Evolutionary conservation across 1,140 invertebrate genomes (phyloP).

Genomic region (Ceratosolen fusciceps): DNA sequence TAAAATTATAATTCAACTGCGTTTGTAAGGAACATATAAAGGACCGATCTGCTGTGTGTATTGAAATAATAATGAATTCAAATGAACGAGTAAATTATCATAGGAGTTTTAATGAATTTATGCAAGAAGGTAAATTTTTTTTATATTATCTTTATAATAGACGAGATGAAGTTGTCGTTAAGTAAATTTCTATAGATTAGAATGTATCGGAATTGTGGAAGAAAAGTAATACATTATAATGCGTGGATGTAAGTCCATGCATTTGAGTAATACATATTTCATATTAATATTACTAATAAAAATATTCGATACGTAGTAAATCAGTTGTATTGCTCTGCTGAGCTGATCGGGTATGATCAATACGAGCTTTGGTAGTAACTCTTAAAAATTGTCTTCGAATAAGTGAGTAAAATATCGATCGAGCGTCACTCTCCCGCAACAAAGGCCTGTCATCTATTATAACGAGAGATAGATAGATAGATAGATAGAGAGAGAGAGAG

Average conservation of each 20-base stretch:
- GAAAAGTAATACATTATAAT: neutral
- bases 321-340: too few species aligned
- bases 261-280: too few species aligned
- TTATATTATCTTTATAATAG: neutral
- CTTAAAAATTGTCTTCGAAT: neutral
- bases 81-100: too few species aligned
- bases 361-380: neutral
- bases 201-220: neutral
- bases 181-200: neutral
- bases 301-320: too few species aligned
- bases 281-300: too few species aligned
- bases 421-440: neutral
- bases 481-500: neutral
- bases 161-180: too few species aligned
- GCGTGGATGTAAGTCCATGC: neutral
- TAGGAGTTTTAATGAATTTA: too few species aligned
- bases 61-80: too few species aligned
- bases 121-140: neutral
- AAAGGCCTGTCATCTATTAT: neutral
- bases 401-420: neutral
- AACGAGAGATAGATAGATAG: neutral
- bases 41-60: too few species aligned
- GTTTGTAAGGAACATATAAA: too few species aligned
- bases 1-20: too few species aligned
- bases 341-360: too few species aligned